Percentiles rank a stretch among this genome's conserved stretches.
phyloP scores from a whole-genome alignment of 2,113 vertebrate genomes.

The Malurus elegans region DNA sequence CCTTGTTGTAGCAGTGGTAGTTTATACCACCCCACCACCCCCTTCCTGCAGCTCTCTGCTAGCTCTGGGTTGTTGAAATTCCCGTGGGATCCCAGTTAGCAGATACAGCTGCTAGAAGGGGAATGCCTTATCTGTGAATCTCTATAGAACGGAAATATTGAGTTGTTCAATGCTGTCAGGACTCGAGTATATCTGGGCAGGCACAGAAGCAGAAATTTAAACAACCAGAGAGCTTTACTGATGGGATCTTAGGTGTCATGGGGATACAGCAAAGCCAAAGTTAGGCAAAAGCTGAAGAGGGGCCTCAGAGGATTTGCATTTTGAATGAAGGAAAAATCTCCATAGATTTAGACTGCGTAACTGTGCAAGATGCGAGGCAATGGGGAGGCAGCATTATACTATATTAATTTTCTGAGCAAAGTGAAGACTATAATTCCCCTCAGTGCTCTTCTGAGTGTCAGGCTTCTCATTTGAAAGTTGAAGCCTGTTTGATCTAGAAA shows the following conservation, averaged over 20 bases:
- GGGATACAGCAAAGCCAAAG: background rate
- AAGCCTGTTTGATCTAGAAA: background rate
- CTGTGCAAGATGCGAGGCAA: background rate
- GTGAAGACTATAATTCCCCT: background rate
- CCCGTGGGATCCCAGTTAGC: background rate
- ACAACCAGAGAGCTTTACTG: background rate
- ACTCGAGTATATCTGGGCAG: background rate
- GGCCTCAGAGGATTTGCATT: slow-evolving; percentile 18
- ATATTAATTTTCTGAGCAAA: slow-evolving; percentile 12
- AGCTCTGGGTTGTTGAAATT: background rate
- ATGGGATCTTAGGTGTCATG: background rate
- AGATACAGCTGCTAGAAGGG: background rate
- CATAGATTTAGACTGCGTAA: background rate
- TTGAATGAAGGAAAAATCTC: slow-evolving; percentile 6
- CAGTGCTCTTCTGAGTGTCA: background rate
- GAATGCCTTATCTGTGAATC: background rate
- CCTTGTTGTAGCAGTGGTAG: background rate
- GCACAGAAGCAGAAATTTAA: background rate
- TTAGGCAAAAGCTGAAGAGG: background rate
- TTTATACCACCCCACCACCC: background rate
- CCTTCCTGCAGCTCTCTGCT: background rate
- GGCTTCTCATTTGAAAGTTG: background rate
- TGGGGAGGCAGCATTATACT: background rate
- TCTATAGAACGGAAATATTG: background rate
- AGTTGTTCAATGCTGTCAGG: background rate